Conservation (phyloP, 2,113 vertebrate genomes). For the Indicator indicator region DNA sequence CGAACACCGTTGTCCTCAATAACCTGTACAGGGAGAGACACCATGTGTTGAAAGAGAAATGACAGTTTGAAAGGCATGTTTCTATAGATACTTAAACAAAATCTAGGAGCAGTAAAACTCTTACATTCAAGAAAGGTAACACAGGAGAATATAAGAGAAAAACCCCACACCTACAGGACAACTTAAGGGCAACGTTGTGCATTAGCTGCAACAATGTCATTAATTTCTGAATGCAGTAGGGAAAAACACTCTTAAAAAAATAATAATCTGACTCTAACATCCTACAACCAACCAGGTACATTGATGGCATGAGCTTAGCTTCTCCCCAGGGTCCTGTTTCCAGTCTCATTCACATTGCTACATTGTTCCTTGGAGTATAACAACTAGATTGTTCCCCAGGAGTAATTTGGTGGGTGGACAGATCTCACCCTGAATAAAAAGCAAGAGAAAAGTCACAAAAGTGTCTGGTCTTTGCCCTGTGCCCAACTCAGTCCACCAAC, state of each 20-base stretch:
- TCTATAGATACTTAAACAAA: neutral
- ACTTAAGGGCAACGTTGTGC: neutral
- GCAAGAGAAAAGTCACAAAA: neutral
- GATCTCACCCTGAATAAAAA: accelerated
- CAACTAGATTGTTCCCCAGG: neutral
- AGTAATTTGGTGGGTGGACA: neutral
- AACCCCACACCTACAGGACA: neutral
- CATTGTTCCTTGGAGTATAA: neutral
- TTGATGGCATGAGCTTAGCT: neutral
- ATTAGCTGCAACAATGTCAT: neutral
- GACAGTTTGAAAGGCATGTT: neutral
- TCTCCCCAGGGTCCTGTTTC: neutral
- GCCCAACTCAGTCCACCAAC: neutral
- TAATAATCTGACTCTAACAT: neutral
- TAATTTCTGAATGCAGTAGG: neutral
- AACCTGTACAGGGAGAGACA: slow-evolving; percentile 78
- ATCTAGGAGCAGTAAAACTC: neutral
- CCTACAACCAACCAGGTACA: neutral
- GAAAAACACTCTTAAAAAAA: neutral
- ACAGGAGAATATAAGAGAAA: neutral
- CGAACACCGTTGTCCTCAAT: slow-evolving; percentile 98
- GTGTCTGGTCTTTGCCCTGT: neutral
- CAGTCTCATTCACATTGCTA: neutral
- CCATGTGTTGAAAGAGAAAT: neutral
- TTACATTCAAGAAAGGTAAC: neutral